Conservation (phyloP, 2,797 vertebrate species). For the Epinephelus malabaricus region DNA sequence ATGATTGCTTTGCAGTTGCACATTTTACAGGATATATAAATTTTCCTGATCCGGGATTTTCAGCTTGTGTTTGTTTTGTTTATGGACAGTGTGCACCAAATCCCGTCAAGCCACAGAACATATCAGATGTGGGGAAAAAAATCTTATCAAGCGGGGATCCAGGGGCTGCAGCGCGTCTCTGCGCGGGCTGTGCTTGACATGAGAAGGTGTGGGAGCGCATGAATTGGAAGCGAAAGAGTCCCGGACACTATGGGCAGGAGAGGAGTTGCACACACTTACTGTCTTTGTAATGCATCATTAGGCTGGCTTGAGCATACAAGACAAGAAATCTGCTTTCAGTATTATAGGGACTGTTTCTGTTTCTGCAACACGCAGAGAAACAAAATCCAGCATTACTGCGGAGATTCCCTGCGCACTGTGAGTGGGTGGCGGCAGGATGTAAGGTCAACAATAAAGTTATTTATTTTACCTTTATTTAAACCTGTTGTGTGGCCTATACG, state of each 20-base stretch:
- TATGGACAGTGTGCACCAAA: constrained; percentile 40
- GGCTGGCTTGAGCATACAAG: background rate
- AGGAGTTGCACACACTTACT: constrained; percentile 6
- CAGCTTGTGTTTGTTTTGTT: constrained; percentile 27
- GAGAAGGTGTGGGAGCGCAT: constrained; percentile 39
- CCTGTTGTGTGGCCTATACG: background rate
- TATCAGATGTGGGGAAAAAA: constrained; percentile 61
- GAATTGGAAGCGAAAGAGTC: constrained; percentile 22
- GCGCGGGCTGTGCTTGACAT: constrained; percentile 39
- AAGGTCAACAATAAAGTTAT: constrained; percentile 7
- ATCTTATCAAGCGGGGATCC: constrained; percentile 51
- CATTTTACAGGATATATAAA: constrained; percentile 54
- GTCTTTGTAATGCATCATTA: constrained; percentile 1
- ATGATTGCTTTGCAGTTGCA: constrained; percentile 47
- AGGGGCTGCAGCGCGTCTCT: constrained; percentile 33
- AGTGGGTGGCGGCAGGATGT: background rate
- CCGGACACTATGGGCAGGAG: constrained; percentile 6
- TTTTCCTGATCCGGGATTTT: constrained; percentile 34
- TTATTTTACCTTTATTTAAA: background rate
- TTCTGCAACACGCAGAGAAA: background rate
- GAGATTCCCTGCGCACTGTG: background rate
- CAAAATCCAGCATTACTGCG: background rate
- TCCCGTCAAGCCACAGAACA: constrained; percentile 53
- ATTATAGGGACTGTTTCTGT: background rate
- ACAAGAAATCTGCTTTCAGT: background rate